These are phyloP conservation scores for Petrolisthes manimaculis DNA, from an alignment of 2,888 invertebrate species.

Conservation along the genomic window DNA sequence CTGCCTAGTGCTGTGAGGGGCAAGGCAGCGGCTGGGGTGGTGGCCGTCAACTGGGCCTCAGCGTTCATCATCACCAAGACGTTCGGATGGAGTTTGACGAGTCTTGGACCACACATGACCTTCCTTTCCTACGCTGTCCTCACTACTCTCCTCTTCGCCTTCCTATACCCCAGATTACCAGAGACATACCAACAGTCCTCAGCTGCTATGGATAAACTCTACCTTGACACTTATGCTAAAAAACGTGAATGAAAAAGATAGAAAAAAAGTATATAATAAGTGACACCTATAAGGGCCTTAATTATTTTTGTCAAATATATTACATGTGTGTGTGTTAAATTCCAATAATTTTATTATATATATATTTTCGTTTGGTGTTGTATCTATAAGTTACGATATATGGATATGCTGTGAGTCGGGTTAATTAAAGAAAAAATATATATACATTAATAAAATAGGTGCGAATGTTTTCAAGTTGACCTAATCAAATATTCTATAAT, in stretches of 20 bases:
- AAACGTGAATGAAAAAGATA: constrained; percentile 18
- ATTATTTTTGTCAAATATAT: too few species aligned
- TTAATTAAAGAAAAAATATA: too few species aligned
- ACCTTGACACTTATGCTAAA: constrained; percentile 5
- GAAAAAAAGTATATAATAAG: too few species aligned
- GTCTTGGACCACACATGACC: constrained; percentile 29
- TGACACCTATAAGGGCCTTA: too few species aligned
- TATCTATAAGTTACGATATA: too few species aligned
- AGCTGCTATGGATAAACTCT: constrained; percentile 36
- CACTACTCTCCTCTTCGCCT: background rate
- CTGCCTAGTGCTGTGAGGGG: constrained; percentile 57
- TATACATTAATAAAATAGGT: too few species aligned
- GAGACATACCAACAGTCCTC: constrained; percentile 43
- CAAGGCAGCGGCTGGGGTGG: constrained; percentile 39
- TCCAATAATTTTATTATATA: too few species aligned
- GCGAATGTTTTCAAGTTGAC: too few species aligned
- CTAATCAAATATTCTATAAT: too few species aligned
- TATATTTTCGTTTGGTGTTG: too few species aligned
- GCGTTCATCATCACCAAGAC: constrained; percentile 52
- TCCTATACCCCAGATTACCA: constrained; percentile 31
- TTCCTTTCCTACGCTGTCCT: constrained; percentile 46
- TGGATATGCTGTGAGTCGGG: too few species aligned
- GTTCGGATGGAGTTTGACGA: constrained; percentile 33
- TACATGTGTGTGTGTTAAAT: too few species aligned
- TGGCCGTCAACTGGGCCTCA: constrained; percentile 45